Base-by-base conservation (phyloP, 1,140 invertebrate species). In the Anoplophora glabripennis region DNA sequence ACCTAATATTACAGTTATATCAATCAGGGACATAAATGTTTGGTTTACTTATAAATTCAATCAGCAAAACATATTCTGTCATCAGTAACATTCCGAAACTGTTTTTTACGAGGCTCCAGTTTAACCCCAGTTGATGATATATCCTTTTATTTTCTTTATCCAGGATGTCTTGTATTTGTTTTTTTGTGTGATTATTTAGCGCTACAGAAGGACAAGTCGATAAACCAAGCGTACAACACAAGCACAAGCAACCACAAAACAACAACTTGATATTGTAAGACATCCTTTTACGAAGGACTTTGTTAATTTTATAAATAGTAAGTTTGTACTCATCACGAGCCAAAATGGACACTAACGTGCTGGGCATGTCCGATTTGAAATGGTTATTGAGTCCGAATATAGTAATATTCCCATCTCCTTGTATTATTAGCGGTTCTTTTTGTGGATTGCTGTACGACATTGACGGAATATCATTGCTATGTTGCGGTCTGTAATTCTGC, bases 271-370 rank as follows among this genome's bases (percentile, higher is more conserved):
- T 57, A 33, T 65, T 61, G 4, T 21, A 42, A 7, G 33, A 33
- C 21, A 64, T 33, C 9, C 58, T 36, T 41, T 17, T 17, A 41
- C 33, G 44, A 49, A 57, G 17, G 49, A 33, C 12, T 35, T 56
- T 28, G 33, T 65, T 65, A 18, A 65, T 57, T 55, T 58, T 42
- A 9, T 41, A 7, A 44, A 65, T 52, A 7, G 63, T 65, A 12
- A 44, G 58, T 47, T 51, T 65, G 41, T 38, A 65, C 55, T 65
- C 63, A 34, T 65, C 63, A 18, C 59, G 55, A 5, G 63, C 53
- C n/a, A 53, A 35, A 8, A 48, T 37, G 4, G 63, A 65, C 14
- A 49, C 48, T 18, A 65, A 49, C 14, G 47, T 59, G 12, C n/a
- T 48, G 10, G 64, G 64, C 15, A 65, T 52, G 34, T 53, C 48